Evolutionary conservation across 2,113 vertebrate species (phyloP).

Genomic region (Odobenus rosmarus): DNA sequence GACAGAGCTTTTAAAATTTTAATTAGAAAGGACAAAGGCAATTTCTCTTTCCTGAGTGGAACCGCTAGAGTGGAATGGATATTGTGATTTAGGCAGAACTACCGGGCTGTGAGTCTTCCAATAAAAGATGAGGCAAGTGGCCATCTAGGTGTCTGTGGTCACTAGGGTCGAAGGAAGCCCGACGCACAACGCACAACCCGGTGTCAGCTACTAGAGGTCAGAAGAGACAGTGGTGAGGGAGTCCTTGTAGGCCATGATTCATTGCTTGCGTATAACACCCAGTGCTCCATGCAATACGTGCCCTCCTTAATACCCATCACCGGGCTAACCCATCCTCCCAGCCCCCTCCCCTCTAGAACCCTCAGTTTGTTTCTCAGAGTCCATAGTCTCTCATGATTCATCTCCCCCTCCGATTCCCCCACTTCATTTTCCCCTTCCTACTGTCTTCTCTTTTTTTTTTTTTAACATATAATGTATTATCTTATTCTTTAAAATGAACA

Average conservation of each 20-base stretch:
- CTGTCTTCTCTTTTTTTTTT: no score
- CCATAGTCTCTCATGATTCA: no score
- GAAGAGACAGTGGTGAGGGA: background rate
- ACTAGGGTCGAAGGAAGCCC: background rate
- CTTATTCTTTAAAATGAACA: background rate
- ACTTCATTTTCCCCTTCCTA: no score
- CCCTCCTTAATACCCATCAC: no score
- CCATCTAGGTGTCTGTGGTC: background rate
- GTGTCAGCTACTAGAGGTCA: background rate
- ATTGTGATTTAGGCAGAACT: constrained; percentile 43
- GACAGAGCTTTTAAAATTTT: constrained; percentile 56
- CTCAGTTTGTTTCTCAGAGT: no score
- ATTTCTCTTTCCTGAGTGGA: constrained; percentile 54
- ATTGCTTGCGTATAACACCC: no score
- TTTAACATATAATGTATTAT: background rate
- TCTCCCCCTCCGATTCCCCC: no score
- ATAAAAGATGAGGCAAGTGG: background rate
- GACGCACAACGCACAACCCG: background rate
- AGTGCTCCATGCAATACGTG: no score
- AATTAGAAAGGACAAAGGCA: constrained; percentile 40
- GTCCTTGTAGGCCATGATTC: no score
- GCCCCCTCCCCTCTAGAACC: no score
- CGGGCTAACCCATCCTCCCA: no score
- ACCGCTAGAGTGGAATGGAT: background rate
- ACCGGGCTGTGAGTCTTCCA: background rate